Evolutionary conservation across 2,113 vertebrate genomes (phyloP), one percentile per base, ranked within the genome.

Genomic region (Calyptomena viridis): DNA sequence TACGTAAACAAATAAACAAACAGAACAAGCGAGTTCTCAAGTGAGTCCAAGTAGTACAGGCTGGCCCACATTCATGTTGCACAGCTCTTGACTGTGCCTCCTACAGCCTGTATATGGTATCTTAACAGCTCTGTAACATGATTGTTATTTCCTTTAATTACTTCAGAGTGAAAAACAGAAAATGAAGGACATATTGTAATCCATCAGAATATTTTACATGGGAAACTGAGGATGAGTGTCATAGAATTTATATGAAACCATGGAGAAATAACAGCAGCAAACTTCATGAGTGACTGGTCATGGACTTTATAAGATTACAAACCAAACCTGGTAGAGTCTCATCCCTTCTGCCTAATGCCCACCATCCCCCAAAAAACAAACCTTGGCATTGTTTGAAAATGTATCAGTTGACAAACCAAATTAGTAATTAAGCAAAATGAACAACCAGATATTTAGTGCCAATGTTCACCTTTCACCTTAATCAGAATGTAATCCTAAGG

Each of bases 241-340:
- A 37, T 0, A 50, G 7, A 47, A 23, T 39, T 56, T 8, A 9
- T 56, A n/a, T 2, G 3, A 35, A 80, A n/a, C 2, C 8, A 4
- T 19, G 22, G 23, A 85, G 85, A 60, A 64, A 19, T 39, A 62
- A 52, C 1, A 12, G 24, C 9, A 37, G 33, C 8, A 69, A 24
- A 37, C 11, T 47, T 47, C 3, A 30, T n/a, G n/a, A 33, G 6
- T 22, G 27, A 31, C 16, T 18, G 24, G 11, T 28, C 27, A 60
- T 23, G 12, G 30, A 16, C 35, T n/a, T 31, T 11, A 8, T 39
- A 25, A 37, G 6, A 11, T 24, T n/a, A 8, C 19, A n/a, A 20
- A 24, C 6, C 33, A 67, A 75, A 53, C 8, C 23, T 49, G 47
- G 4, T 23, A 24, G 23, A 22, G 2, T 20, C 20, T 58, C 18